Conservation (phyloP, 2,113 vertebrate genomes). For the Chaetodon trifascialis region DNA sequence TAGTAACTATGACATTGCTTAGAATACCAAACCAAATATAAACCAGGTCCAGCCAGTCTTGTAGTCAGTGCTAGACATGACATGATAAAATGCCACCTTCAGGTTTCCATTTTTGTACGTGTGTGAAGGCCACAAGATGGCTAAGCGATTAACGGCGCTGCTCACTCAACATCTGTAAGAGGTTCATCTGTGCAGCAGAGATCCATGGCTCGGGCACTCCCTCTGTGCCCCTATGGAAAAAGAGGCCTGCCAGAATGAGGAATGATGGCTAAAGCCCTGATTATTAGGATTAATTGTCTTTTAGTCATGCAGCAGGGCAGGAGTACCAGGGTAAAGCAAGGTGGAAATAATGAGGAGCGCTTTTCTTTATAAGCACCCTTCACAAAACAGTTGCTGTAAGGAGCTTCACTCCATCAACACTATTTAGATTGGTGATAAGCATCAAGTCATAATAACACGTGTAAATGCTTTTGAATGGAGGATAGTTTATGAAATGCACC, state of each 20-base stretch:
- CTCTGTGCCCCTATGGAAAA: conserved; percentile 92
- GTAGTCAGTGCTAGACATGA: conserved; percentile 35
- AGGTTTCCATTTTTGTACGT: conserved; percentile 57
- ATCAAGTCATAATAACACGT: conserved; percentile 77
- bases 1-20: conserved; percentile 19
- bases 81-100: conserved; percentile 71
- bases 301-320: conserved; percentile 92
- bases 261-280: conserved; percentile 91
- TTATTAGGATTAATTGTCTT: conserved; percentile 99
- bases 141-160: conserved; percentile 79
- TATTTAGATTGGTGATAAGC: conserved; percentile 76
- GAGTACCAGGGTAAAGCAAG: conserved; percentile 89
- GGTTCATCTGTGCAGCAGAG: conserved; percentile 82
- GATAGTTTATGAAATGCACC: conserved; percentile 24
- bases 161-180: conserved; percentile 83
- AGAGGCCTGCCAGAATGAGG: conserved; percentile 98
- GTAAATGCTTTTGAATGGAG: conserved; percentile 60
- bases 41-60: not conserved
- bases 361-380: conserved; percentile 84
- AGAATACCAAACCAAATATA: conserved; percentile 33
- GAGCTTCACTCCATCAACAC: conserved; percentile 78
- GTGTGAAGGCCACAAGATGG: conserved; percentile 80
- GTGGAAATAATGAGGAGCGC: conserved; percentile 88
- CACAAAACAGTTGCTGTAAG: conserved; percentile 85
- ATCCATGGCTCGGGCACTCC: conserved; percentile 88